These are phyloP conservation scores for Mus minutoides DNA, from an alignment of 2,797 vertebrate species.

Conservation along the genomic window DNA sequence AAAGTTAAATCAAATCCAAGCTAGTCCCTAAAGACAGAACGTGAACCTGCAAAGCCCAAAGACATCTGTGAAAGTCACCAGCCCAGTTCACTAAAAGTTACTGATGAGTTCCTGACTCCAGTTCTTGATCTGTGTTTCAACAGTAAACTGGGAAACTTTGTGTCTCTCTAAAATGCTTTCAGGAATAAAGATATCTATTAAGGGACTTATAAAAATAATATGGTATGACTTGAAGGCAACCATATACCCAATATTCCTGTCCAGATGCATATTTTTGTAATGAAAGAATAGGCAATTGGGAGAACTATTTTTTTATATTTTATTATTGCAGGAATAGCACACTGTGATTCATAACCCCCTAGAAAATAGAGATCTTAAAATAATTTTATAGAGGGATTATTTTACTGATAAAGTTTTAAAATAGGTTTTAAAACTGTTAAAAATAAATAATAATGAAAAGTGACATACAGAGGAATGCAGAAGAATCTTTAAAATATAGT, in stretches of 20 bases:
- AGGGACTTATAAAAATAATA: not conserved
- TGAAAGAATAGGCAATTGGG: not conserved
- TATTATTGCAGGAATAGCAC: not conserved
- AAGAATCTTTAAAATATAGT: not conserved
- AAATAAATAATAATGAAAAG: not conserved
- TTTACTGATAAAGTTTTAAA: not conserved
- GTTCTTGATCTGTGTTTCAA: constrained; percentile 2
- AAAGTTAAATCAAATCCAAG: constrained; percentile 80
- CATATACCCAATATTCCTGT: not conserved
- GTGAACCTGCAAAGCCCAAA: constrained; percentile 67
- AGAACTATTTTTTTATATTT: constrained; percentile 2
- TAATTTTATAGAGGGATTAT: constrained; percentile 12
- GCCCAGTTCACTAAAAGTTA: not conserved
- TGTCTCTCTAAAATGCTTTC: constrained; percentile 12
- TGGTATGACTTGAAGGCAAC: not conserved
- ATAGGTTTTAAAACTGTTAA: constrained; percentile 8
- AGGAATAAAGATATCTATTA: not conserved
- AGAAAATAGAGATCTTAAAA: not conserved
- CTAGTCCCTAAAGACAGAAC: constrained; percentile 68
- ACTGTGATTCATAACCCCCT: not conserved
- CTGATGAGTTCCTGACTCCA: constrained; percentile 1
- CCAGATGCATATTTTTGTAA: not conserved
- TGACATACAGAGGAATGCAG: not conserved
- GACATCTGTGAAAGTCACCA: constrained; percentile 73
- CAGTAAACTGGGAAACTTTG: not conserved